phyloP scores from a whole-genome alignment of 2,113 vertebrate genomes.

The Erinaceus europaeus region DNA sequence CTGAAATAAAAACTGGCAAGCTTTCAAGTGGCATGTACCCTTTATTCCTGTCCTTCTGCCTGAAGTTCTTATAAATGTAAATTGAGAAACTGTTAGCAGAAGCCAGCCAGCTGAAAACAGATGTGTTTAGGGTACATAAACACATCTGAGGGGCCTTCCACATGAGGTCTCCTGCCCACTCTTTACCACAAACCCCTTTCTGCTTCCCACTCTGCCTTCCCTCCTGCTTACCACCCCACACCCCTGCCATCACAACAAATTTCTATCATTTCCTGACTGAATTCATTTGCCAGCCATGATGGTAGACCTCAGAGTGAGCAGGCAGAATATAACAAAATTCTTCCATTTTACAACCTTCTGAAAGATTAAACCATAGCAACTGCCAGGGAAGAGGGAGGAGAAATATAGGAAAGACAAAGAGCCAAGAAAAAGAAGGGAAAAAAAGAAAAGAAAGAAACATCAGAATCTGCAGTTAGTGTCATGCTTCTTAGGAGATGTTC shows the following conservation, averaged over 20 bases:
- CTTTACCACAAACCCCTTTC: constrained; percentile 42
- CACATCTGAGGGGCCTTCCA: constrained; percentile 14
- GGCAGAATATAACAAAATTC: constrained; percentile 42
- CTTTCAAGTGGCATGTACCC: constrained; percentile 39
- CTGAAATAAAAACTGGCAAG: constrained; percentile 49
- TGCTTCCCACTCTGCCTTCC: background rate
- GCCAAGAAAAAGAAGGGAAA: background rate
- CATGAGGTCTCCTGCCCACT: background rate
- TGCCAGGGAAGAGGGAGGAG: background rate
- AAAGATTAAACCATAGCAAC: constrained; percentile 13
- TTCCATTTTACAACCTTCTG: constrained; percentile 11
- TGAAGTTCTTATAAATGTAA: constrained; percentile 55
- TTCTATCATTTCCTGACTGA: constrained; percentile 31
- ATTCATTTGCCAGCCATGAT: background rate
- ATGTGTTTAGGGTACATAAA: constrained; percentile 61
- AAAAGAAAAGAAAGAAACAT: background rate
- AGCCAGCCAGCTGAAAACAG: constrained; percentile 54
- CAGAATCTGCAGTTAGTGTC: background rate
- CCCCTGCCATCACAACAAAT: background rate
- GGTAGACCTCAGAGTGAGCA: constrained; percentile 52
- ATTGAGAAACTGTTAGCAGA: constrained; percentile 71
- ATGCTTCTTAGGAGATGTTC: background rate
- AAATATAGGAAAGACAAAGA: no score
- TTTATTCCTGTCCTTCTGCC: constrained; percentile 29
- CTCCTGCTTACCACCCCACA: background rate